Evolutionary conservation across 2,797 vertebrate genomes (phyloP).

Genomic region (Ispidina picta): DNA sequence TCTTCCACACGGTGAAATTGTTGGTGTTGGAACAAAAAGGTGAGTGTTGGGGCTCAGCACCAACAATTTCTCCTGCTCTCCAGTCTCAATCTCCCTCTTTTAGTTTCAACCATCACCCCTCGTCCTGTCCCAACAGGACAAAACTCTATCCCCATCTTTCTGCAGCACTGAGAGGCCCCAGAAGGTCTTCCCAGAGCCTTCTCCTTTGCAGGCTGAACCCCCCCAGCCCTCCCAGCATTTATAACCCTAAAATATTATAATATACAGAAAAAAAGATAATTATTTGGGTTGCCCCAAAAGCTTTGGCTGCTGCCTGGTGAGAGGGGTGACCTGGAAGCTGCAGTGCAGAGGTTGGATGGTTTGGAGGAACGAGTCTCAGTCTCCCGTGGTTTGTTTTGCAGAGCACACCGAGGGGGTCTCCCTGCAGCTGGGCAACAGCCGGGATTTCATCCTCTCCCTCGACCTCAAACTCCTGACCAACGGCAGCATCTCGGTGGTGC

Average conservation of each 20-base stretch:
- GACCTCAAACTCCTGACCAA: conserved; percentile 92
- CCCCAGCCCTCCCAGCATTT: not conserved
- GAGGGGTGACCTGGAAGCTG: not conserved
- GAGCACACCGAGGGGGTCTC: conserved; percentile 90
- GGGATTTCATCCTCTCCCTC: conserved; percentile 94
- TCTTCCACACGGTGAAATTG: not conserved
- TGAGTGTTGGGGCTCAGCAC: no score
- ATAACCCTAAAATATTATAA: not conserved
- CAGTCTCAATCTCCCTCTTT: not conserved
- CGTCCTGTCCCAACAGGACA: not conserved
- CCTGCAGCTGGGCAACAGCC: conserved; percentile 88
- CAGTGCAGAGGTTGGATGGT: rapidly evolving
- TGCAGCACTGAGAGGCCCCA: not conserved
- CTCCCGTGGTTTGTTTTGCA: conserved; percentile 58
- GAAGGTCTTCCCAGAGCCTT: not conserved
- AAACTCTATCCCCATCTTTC: not conserved
- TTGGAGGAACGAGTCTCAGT: not conserved
- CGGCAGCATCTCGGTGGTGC: conserved; percentile 90
- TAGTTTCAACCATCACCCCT: not conserved
- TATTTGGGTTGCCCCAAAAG: not conserved
- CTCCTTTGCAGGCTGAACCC: not conserved
- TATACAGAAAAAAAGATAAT: not conserved
- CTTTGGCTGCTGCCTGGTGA: not conserved
- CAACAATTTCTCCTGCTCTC: not conserved
- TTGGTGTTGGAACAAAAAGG: not conserved